A percentile compares a stretch with the other conserved stretches of the same genome.
Conservation (phyloP, 1,140 invertebrate genomes). For the Hesperophylax magnus region DNA sequence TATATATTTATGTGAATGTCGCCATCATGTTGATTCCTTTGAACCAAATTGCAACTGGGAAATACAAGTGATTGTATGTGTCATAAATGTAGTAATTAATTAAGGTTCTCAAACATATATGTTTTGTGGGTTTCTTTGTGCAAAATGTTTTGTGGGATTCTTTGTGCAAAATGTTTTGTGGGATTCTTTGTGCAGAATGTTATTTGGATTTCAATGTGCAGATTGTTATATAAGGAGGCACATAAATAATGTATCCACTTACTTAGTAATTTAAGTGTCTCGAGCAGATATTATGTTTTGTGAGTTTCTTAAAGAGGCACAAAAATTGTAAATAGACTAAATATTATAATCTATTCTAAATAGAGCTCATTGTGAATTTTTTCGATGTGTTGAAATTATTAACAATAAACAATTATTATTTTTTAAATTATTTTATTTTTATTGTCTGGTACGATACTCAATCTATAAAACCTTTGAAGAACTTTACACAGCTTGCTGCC, state of each 20-base stretch:
- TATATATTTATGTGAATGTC: constrained; percentile 46
- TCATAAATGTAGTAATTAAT: constrained; percentile 40
- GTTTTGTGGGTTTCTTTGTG: constrained; percentile 18
- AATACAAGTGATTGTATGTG: constrained; percentile 49
- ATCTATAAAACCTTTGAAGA: too few relatives aligned
- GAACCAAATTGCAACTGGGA: constrained; percentile 30
- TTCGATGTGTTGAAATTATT: constrained; percentile 1
- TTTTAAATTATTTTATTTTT: neutral
- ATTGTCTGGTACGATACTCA: too few relatives aligned
- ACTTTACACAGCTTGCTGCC: too few relatives aligned
- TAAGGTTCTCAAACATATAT: constrained; percentile 25
- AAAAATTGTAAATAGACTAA: constrained; percentile 26
- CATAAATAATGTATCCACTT: neutral
- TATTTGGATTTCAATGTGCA: neutral
- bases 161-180: constrained; percentile 7
- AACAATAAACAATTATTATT: constrained; percentile 21
- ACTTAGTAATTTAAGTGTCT: too few relatives aligned
- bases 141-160: neutral
- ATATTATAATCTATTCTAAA: constrained; percentile 7
- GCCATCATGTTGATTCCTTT: constrained; percentile 41
- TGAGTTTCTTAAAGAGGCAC: constrained; percentile 9
- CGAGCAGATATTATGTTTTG: too few relatives aligned
- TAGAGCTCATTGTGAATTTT: constrained; percentile 27
- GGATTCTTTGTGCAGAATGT: constrained; percentile 16
- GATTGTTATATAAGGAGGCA: neutral